phyloP scores from a whole-genome alignment of 2,888 invertebrate species.

The Drosophila neutralis region DNA sequence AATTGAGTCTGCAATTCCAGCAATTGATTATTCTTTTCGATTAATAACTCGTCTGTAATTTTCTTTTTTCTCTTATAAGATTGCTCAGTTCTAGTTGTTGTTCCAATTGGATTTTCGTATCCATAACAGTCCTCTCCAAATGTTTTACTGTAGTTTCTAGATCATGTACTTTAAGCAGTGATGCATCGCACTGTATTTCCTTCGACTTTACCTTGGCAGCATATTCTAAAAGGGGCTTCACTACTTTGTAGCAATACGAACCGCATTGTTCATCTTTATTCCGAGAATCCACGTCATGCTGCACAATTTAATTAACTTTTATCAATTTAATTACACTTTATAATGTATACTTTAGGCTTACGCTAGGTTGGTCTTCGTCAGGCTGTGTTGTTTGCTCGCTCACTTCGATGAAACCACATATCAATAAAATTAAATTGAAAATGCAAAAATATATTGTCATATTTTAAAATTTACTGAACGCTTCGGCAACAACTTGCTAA shows the following conservation, averaged over 20 bases:
- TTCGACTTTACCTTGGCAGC: not conserved
- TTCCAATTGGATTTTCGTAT: slow-evolving; percentile 5
- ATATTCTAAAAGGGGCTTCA: not conserved
- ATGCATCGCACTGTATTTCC: slow-evolving; percentile 15
- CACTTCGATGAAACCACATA: not conserved
- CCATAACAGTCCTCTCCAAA: not conserved
- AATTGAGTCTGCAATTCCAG: not conserved
- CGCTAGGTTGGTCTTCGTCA: not conserved
- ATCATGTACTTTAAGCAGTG: not conserved
- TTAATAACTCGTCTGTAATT: slow-evolving; percentile 2
- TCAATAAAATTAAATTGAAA: slow-evolving; percentile 4
- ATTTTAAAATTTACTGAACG: not conserved
- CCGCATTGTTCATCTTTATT: not conserved
- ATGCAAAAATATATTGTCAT: not conserved
- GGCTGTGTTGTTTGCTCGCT: not conserved
- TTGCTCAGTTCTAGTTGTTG: not conserved
- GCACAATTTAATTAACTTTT: not conserved
- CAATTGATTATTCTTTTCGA: not conserved
- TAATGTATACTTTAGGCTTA: not conserved
- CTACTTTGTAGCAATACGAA: not conserved
- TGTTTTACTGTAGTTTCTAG: slow-evolving; percentile 4
- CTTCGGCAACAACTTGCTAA: not conserved
- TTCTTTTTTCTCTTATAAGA: not conserved
- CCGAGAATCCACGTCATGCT: not conserved
- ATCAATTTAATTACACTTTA: not conserved